Conservation (phyloP, 2,888 invertebrate species). For the Tricholauxania praeusta region DNA sequence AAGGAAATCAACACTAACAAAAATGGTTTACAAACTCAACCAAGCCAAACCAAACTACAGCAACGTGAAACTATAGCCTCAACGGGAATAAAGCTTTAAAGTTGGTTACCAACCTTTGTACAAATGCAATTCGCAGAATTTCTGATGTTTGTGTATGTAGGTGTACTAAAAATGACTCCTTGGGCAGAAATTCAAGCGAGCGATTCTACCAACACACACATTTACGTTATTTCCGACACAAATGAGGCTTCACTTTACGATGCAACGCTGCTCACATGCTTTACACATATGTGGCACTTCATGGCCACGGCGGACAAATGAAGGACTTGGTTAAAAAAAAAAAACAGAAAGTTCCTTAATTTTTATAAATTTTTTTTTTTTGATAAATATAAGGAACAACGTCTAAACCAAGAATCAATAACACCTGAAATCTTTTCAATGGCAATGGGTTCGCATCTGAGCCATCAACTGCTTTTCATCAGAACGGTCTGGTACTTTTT, state of each 20-base stretch:
- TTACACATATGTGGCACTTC: too few species aligned
- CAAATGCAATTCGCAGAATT: constrained; percentile 25
- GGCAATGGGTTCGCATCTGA: too few species aligned
- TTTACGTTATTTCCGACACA: constrained; percentile 3
- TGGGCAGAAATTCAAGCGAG: constrained; percentile 39
- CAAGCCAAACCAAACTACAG: background rate
- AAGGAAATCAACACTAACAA: constrained; percentile 18
- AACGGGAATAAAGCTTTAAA: constrained; percentile 20
- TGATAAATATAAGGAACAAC: too few species aligned
- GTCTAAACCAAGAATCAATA: too few species aligned
- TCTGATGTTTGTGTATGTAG: background rate
- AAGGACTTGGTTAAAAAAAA: too few species aligned
- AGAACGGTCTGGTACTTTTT: too few species aligned
- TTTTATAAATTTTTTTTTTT: too few species aligned
- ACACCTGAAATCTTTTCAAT: too few species aligned
- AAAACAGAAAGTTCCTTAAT: too few species aligned
- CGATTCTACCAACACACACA: constrained; percentile 19
- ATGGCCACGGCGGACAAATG: too few species aligned
- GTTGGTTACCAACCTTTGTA: constrained; percentile 17
- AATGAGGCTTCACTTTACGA: background rate
- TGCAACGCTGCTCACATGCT: background rate
- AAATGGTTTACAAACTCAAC: background rate
- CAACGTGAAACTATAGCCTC: background rate
- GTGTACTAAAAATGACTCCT: constrained; percentile 42
- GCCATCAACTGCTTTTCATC: too few species aligned